Percentiles rank a stretch among this genome's conserved stretches.
Conservation (phyloP, 2,888 invertebrate species). For the Meliscaeva auricollis region DNA sequence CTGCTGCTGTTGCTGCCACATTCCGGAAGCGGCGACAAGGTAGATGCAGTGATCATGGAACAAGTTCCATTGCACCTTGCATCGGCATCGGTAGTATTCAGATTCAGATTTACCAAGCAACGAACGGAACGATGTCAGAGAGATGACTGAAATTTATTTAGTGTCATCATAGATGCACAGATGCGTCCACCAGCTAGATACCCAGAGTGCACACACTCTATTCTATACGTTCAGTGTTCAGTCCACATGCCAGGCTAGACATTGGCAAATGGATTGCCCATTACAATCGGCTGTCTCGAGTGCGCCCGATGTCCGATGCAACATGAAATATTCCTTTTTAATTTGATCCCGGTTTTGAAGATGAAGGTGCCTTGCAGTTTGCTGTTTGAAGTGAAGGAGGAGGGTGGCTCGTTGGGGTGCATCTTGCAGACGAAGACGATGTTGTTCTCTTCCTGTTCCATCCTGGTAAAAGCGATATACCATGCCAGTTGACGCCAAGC, state of each 20-base stretch:
- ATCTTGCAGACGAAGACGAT: slow-evolving; percentile 42
- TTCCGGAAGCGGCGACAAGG: slow-evolving; percentile 41
- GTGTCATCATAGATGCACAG: slow-evolving; percentile 73
- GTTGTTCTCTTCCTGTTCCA: slow-evolving; percentile 65
- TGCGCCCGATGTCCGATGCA: slow-evolving; percentile 62
- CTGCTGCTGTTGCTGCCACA: slow-evolving; percentile 37
- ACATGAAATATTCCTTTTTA: slow-evolving; percentile 75
- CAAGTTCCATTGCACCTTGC: slow-evolving; percentile 70
- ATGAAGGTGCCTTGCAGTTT: background rate
- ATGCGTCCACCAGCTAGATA: slow-evolving; percentile 50
- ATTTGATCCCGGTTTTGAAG: slow-evolving; percentile 64
- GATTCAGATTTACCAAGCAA: slow-evolving; percentile 25
- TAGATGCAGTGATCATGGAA: slow-evolving; percentile 37
- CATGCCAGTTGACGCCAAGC: slow-evolving; percentile 8
- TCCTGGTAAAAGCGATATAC: background rate
- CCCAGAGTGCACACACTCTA: slow-evolving; percentile 24
- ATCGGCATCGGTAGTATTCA: slow-evolving; percentile 19
- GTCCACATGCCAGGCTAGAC: slow-evolving; percentile 45
- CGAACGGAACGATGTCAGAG: slow-evolving; percentile 57
- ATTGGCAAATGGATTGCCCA: slow-evolving; percentile 71
- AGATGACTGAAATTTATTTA: slow-evolving; percentile 73
- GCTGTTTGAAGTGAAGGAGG: background rate
- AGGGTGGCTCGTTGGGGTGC: background rate
- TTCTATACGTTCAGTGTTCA: background rate
- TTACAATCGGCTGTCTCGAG: slow-evolving; percentile 70